phyloP scores from a whole-genome alignment of 1,140 invertebrate species.

The Macrobrachium nipponense region DNA sequence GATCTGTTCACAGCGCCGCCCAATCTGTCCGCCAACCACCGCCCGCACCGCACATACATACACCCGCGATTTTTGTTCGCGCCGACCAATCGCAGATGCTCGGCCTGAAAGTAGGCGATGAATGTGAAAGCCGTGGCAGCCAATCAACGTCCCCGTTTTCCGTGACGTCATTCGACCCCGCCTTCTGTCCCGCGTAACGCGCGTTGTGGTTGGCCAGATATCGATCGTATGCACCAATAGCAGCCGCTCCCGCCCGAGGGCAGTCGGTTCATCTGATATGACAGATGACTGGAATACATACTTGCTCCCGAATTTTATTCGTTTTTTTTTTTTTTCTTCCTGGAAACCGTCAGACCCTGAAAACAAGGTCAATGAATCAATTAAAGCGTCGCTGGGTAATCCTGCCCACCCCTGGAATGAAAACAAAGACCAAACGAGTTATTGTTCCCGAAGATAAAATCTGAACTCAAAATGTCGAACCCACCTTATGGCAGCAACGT shows the following conservation, averaged over 20 bases:
- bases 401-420: background rate
- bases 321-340: too few species aligned
- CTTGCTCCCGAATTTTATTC: conserved; percentile 27
- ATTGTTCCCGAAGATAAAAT: background rate
- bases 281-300: conserved; percentile 33
- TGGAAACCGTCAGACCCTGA: too few species aligned
- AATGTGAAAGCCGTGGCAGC: background rate
- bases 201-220: conserved; percentile 11
- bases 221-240: conserved; percentile 8
- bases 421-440: background rate
- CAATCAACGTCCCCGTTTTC: background rate
- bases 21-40: conserved; percentile 31
- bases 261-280: conserved; percentile 40
- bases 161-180: conserved; percentile 13
- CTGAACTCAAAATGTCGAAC: background rate
- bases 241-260: background rate
- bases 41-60: conserved; percentile 10
- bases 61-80: conserved; percentile 15
- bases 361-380: too few species aligned
- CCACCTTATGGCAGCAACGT: conserved; percentile 2
- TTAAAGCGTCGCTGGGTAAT: too few species aligned
- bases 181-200: background rate
- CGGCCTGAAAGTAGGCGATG: conserved; percentile 22
- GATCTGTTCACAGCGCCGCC: conserved; percentile 17
- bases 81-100: conserved; percentile 26